Percentiles rank a stretch among this genome's conserved stretches.
phyloP scores from a whole-genome alignment of 2,888 invertebrate species.

The Drosophila lacicola region DNA sequence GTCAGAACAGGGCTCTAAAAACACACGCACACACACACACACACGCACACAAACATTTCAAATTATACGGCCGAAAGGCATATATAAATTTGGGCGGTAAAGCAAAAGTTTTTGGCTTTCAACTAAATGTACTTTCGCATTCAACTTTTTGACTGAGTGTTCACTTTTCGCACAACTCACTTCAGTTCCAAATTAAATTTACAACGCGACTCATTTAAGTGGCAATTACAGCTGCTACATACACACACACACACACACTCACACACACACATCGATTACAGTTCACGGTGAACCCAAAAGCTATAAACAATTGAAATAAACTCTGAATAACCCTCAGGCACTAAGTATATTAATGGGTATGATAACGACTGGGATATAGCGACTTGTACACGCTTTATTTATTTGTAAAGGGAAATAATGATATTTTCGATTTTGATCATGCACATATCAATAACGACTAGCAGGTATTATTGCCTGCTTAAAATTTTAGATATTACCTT shows the following conservation, averaged over 20 bases:
- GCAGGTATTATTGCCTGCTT: no score
- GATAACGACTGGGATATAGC: no score
- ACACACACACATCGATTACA: background rate
- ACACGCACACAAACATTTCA: conserved; percentile 3
- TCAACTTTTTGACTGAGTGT: conserved; percentile 30
- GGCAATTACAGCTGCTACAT: conserved; percentile 57
- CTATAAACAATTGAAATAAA: conserved; percentile 9
- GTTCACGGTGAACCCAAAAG: background rate
- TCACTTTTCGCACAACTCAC: conserved; percentile 6
- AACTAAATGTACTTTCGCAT: conserved; percentile 14
- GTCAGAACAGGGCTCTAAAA: background rate
- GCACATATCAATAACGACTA: no score
- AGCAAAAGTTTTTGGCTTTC: conserved; percentile 19
- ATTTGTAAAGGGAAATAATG: no score
- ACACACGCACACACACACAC: no score
- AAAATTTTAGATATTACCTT: no score
- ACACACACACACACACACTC: conserved; percentile 4
- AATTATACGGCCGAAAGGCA: conserved; percentile 20
- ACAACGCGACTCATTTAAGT: conserved; percentile 50
- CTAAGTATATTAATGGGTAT: no score
- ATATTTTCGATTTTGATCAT: no score
- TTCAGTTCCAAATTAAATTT: conserved; percentile 46
- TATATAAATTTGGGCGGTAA: conserved; percentile 8
- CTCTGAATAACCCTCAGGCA: background rate
- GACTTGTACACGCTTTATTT: no score